Evolutionary conservation across 2,797 vertebrate species (phyloP).

Genomic region (Pipistrellus pipistrellus): DNA sequence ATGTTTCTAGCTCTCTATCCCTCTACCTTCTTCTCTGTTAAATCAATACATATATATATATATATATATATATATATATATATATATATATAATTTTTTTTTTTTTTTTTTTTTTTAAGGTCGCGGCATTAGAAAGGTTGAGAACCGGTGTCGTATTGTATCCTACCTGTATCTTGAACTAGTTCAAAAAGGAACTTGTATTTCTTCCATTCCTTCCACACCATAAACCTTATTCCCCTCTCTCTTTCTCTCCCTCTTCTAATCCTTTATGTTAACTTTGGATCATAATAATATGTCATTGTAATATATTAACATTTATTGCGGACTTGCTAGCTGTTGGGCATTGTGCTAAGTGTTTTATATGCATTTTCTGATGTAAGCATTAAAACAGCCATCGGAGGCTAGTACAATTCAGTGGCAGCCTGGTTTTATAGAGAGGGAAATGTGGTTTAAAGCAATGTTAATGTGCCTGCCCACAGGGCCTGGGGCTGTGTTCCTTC

Average conservation of each 20-base stretch:
- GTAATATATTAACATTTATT: not conserved
- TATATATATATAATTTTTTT: too few species aligned
- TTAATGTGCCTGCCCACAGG: not conserved
- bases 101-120: too few species aligned
- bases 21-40: too few species aligned
- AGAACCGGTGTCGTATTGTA: not conserved
- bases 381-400: not conserved
- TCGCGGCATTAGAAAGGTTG: too few species aligned
- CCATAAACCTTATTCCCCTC: not conserved
- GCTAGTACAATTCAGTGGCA: not conserved
- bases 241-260: not conserved
- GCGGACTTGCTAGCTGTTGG: not conserved
- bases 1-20: too few species aligned
- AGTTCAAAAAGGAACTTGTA: slow-evolving; percentile 2
- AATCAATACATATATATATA: too few species aligned
- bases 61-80: too few species aligned
- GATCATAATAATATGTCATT: not conserved
- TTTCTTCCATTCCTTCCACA: not conserved
- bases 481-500: not conserved
- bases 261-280: not conserved
- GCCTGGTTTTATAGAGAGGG: slow-evolving; percentile 5
- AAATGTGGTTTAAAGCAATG: not conserved
- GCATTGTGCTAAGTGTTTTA: not conserved
- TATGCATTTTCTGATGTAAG: slow-evolving; percentile 6
- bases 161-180: not conserved